Percentiles rank a stretch among this genome's conserved stretches.
These are phyloP conservation scores for Apocrypta bakeri DNA, from an alignment of 1,140 invertebrate genomes.

Conservation along the genomic window DNA sequence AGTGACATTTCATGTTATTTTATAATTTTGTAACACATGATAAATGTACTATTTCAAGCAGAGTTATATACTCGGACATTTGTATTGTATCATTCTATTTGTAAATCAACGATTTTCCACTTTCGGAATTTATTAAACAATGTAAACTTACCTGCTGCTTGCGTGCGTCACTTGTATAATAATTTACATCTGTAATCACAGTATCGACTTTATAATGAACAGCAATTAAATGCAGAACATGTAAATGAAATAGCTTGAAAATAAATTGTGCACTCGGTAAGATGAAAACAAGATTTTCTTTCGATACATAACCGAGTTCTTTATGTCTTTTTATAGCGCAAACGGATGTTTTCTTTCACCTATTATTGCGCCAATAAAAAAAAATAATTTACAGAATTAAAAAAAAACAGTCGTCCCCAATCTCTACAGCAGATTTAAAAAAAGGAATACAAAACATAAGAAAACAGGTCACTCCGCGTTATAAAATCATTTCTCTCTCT, in stretches of 20 bases:
- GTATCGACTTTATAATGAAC: not conserved
- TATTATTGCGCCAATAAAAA: not conserved
- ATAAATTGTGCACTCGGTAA: not conserved
- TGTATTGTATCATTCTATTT: too few species aligned
- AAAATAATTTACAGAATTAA: not conserved
- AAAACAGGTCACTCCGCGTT: not conserved
- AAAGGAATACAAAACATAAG: not conserved
- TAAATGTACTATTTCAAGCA: too few species aligned
- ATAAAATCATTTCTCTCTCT: conserved; percentile 8
- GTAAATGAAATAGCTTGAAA: not conserved
- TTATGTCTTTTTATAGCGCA: not conserved
- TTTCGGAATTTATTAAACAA: not conserved
- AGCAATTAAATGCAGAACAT: not conserved
- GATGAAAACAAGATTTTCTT: too few species aligned
- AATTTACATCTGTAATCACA: too few species aligned
- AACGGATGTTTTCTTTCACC: not conserved
- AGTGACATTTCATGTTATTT: too few species aligned
- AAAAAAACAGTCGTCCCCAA: not conserved
- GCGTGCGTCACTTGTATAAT: too few species aligned
- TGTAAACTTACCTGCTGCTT: not conserved
- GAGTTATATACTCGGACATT: too few species aligned
- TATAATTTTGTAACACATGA: too few species aligned
- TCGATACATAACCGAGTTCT: too few species aligned
- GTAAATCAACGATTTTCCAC: too few species aligned
- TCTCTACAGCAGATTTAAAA: not conserved